phyloP scores from a whole-genome alignment of 2,113 vertebrate species.

The Lepidothrix coronata region DNA sequence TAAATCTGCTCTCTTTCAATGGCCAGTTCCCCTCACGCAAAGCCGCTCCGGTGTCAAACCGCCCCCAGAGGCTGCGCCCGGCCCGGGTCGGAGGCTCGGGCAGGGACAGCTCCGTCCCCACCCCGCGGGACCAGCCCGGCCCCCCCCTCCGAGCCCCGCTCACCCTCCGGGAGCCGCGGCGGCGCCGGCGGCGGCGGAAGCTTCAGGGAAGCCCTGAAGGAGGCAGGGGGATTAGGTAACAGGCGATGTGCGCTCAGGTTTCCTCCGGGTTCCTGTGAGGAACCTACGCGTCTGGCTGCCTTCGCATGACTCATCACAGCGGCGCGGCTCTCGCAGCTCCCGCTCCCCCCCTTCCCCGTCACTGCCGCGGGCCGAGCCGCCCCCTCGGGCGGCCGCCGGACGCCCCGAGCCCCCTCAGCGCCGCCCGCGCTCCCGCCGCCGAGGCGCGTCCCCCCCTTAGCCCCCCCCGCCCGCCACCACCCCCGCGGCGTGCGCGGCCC shows the following conservation, averaged over 20 bases:
- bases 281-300: constrained; percentile 62
- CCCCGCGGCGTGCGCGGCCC: no score
- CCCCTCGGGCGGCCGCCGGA: not conserved
- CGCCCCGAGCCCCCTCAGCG: no score
- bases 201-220: constrained; percentile 41
- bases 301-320: constrained; percentile 41
- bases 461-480: no score
- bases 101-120: not conserved
- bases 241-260: constrained; percentile 38
- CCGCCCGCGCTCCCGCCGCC: no score
- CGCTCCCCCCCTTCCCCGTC: not conserved
- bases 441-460: no score
- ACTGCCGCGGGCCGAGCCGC: not conserved
- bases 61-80: not conserved
- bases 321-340: not conserved
- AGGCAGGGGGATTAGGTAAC: constrained; percentile 41
- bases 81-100: not conserved
- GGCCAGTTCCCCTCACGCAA: not conserved
- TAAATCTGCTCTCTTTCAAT: not conserved
- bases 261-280: constrained; percentile 45
- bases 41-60: not conserved
- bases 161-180: not conserved
- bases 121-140: not conserved
- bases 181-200: constrained; percentile 53
- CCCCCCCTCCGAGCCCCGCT: not conserved